Evolutionary conservation across 1,140 invertebrate species (phyloP), one percentile per base, ranked within the genome.

Genomic region (Drosophila neocordata): DNA sequence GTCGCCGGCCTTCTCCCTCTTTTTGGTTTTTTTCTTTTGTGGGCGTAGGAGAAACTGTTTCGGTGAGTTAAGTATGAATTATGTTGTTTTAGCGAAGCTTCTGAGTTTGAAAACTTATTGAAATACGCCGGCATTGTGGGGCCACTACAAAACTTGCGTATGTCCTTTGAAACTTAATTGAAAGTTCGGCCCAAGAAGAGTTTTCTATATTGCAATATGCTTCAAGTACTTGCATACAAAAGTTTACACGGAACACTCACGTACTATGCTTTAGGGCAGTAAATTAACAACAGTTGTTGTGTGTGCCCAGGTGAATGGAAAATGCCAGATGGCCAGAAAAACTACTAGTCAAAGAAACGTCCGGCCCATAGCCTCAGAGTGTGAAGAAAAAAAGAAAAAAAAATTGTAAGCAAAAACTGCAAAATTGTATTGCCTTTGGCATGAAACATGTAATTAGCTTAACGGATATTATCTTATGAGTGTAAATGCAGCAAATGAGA

Each of bases 21-120:
- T 24, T 24, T 24, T 24, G 1, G 1, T 24, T 31, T 31, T 31
- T 7, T 31, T 31, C 5, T 76, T 59, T 60, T 77, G 56, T 56
- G 69, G 60, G 37, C 69, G 70, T 61, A 44, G 62, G 6, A 74
- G 65, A 85, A 85, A 85, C 82, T 85, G 78, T 88, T 88, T 87
- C 61, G 83, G 83, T 88, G 73, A 88, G 83, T 88, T 88, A 88
- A 88, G 83, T 88, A 88, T 88, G 83, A 88, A 88, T 88, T 88
- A 88, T 88, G 83, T 83, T 88, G 79, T 88, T 83, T 79, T 79
- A 83, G 72, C 74, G 63, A 61, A 44, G 65, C 59, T 64, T 51
- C 64, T 75, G 78, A 82, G 78, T 82, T 87, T 78, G 78, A 87
- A 85, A 87, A 88, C 79, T 87, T 87, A 87, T 87, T 87, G 82